These are phyloP conservation scores for Eolophus roseicapilla DNA, from an alignment of 2,113 vertebrate genomes.

Conservation along the genomic window DNA sequence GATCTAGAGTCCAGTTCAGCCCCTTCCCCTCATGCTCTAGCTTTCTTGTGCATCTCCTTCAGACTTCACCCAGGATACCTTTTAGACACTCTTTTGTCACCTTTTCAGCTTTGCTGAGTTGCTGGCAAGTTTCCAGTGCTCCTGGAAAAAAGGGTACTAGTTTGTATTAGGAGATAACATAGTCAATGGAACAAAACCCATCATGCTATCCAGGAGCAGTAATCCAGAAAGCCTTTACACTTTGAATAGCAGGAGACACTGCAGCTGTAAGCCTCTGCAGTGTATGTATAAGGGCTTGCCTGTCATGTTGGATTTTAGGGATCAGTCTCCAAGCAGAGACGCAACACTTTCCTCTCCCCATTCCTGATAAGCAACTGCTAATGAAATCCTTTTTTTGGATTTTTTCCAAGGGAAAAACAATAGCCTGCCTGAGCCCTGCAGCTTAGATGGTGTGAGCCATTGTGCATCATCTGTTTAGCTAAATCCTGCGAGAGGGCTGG, in stretches of 20 bases:
- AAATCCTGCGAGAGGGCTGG: neutral
- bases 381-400: neutral
- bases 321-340: neutral
- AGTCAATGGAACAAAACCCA: neutral
- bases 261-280: neutral
- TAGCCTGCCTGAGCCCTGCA: neutral
- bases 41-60: neutral
- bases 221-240: neutral
- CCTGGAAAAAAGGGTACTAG: neutral
- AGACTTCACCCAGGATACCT: neutral
- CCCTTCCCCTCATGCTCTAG: neutral
- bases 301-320: conserved; percentile 1
- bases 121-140: neutral
- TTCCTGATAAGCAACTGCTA: neutral
- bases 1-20: neutral
- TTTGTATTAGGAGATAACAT: neutral
- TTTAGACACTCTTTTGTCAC: neutral
- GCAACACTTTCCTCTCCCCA: neutral
- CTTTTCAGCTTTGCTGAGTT: neutral
- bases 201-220: neutral
- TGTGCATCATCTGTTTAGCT: neutral
- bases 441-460: neutral
- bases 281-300: neutral
- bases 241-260: neutral
- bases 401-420: conserved; percentile 38